Evolutionary conservation across 2,888 invertebrate species (phyloP).

Genomic region (Prosapia bicincta): DNA sequence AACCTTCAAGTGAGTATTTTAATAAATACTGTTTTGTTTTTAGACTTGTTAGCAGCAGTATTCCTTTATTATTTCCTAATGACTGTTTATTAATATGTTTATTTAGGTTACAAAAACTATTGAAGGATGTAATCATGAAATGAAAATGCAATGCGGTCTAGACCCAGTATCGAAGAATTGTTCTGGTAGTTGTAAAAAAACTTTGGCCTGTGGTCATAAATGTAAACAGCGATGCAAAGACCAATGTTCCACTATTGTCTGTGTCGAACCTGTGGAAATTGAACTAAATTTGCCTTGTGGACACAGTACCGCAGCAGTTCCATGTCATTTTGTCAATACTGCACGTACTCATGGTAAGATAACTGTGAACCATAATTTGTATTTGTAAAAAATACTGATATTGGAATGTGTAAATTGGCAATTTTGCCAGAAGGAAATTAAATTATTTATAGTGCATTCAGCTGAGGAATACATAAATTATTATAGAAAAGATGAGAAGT

Average conservation of each 20-base stretch:
- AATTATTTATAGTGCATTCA: too few relatives aligned
- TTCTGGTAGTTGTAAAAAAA: background rate
- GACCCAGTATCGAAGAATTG: background rate
- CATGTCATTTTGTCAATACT: constrained; percentile 1
- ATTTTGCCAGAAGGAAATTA: too few relatives aligned
- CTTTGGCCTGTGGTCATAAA: constrained; percentile 6
- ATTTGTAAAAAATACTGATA: too few relatives aligned
- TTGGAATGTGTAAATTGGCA: too few relatives aligned
- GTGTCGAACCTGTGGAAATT: background rate
- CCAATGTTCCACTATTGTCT: background rate
- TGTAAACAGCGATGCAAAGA: constrained; percentile 8
- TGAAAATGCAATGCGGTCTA: background rate
- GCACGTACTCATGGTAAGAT: background rate
- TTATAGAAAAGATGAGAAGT: too few relatives aligned
- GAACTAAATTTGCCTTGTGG: constrained; percentile 10
- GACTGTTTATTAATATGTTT: background rate
- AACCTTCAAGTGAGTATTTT: too few relatives aligned
- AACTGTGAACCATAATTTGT: too few relatives aligned
- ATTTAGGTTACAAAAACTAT: constrained; percentile 4
- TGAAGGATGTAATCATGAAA: background rate
- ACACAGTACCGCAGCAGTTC: background rate
- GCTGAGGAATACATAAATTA: too few relatives aligned
- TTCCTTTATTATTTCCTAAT: too few relatives aligned
- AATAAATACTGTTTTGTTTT: too few relatives aligned
- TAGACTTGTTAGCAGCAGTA: too few relatives aligned